Evolutionary conservation across 1,140 invertebrate genomes (phyloP).

Genomic region (Parasteatoda tepidariorum): DNA sequence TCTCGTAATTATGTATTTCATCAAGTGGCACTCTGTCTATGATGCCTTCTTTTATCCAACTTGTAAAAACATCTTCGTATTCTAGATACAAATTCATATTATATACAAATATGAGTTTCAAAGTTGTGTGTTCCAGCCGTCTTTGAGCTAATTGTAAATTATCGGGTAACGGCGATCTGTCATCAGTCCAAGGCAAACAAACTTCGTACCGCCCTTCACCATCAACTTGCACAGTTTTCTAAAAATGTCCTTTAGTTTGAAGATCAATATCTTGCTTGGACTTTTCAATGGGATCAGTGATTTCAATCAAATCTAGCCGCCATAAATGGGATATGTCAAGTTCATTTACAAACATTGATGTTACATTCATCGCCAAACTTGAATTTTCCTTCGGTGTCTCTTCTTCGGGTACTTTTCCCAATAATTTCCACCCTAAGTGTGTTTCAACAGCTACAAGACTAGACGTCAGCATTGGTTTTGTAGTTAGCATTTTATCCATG

Average conservation of each 20-base stretch:
- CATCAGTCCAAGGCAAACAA: not conserved
- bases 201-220: not conserved
- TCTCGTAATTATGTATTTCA: not conserved
- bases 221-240: not conserved
- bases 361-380: not conserved
- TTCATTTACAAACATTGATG: not conserved
- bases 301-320: not conserved
- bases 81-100: not conserved
- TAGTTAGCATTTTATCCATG: not conserved
- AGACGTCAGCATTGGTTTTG: not conserved
- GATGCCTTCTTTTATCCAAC: not conserved
- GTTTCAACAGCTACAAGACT: not conserved
- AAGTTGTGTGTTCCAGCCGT: not conserved
- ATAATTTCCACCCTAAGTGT: not conserved
- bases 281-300: conserved; percentile 1
- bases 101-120: not conserved
- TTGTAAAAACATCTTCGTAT: not conserved
- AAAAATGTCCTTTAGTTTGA: not conserved
- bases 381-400: no score
- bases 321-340: not conserved
- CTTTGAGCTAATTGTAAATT: conserved; percentile 1
- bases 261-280: not conserved
- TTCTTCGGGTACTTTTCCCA: not conserved
- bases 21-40: not conserved
- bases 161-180: not conserved